Evolutionary conservation across 2,888 invertebrate genomes (phyloP), one percentile per base, ranked within the genome.

Genomic region (Erpobdella octoculata): DNA sequence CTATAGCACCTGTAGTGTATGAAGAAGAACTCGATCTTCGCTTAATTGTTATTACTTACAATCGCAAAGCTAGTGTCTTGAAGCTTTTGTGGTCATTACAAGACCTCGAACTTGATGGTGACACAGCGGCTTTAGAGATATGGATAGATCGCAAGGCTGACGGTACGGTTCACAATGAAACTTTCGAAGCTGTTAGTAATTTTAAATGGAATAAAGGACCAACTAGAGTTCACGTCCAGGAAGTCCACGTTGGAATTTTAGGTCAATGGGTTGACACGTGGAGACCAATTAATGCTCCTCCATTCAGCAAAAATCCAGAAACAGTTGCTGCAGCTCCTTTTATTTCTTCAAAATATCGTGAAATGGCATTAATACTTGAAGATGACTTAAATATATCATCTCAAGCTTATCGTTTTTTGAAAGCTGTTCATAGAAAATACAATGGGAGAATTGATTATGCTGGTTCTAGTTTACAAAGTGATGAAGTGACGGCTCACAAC

Each of bases 251-350:
- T 4, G 78, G 78, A 9, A 71, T 78, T 35, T 67, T 73, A 38
- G 78, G 77, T 4, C 77, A 78, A 65, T 78, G 78, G 78, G 59
- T 77, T 9, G 67, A 74, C 5, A 78, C 79, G 0, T 80, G 80
- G 80, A 71, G 75, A 18, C 73, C 62, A 4, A 62, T n/a, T 9
- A 35, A 33, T n/a, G 62, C 74, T 8, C 62, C 62, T n/a, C 62
- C 62, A 31, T 62, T 62, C 62, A n/a, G 33, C 4, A 31, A 31
- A 31, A 12, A 62, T 33, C 31, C 31, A 9, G 33, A 33, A 15
- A n/a, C 35, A 8, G 31, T 35, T 1, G 35, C 21, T 5, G n/a
- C n/a, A 1, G 28, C 31, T n/a, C 62, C 62, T 8, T 62, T 33
- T 9, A 6, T 31, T 33, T 18, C 62, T 12, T 1, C 8, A 2